phyloP scores from a whole-genome alignment of 2,888 invertebrate genomes.

The Uropetala carovei region DNA sequence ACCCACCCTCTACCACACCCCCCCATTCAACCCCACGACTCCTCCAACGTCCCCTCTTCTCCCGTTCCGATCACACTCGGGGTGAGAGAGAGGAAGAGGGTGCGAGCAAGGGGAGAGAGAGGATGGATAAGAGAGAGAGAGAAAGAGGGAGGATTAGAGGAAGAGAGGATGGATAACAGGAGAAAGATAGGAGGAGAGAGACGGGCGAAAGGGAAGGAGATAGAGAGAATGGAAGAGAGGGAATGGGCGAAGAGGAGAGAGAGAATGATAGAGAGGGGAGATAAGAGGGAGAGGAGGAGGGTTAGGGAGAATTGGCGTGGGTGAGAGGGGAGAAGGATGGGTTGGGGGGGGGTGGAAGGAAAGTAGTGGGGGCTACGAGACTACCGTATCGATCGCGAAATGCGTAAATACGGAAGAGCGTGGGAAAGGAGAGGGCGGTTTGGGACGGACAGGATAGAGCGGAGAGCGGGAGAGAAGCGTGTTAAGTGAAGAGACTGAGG shows the following conservation, averaged over 20 bases:
- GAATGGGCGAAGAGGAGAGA: background rate
- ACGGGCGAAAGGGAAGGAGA: background rate
- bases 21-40: too few species aligned
- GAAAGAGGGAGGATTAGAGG: background rate
- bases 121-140: background rate
- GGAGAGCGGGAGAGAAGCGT: background rate
- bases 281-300: background rate
- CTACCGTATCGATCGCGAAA: slow-evolving; percentile 1
- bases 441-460: background rate
- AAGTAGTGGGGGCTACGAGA: background rate
- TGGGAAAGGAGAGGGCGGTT: background rate
- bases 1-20: too few species aligned
- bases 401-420: slow-evolving; percentile 32
- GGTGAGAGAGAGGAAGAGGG: background rate
- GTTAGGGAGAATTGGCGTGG: background rate
- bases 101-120: background rate
- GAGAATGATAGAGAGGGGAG: background rate
- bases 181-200: background rate
- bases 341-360: background rate
- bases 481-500: too few species aligned
- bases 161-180: background rate
- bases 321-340: background rate
- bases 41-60: background rate
- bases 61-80: background rate
- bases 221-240: background rate